Percentiles rank a stretch among this genome's conserved stretches.
Evolutionary conservation across 1,140 invertebrate genomes (phyloP).

Genomic region (Nomia melanderi): DNA sequence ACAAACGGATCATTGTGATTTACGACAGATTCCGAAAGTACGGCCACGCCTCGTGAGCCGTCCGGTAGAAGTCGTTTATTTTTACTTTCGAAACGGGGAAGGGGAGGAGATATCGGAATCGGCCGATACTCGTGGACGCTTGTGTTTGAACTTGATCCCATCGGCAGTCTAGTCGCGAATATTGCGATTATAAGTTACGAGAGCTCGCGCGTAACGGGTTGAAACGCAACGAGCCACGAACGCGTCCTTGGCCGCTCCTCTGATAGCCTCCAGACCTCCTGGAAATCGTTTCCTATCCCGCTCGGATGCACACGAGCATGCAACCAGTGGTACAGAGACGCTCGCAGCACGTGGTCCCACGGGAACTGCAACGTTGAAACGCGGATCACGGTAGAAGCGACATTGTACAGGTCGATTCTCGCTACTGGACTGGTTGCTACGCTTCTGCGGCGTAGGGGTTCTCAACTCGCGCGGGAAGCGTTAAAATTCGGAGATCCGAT

Average conservation of each 20-base stretch:
- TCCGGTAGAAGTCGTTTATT: no score
- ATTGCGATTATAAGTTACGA: slow-evolving; percentile 52
- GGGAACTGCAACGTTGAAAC: neutral
- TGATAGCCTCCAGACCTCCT: slow-evolving; percentile 59
- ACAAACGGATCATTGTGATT: no score
- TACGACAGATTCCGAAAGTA: no score
- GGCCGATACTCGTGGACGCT: neutral
- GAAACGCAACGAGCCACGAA: slow-evolving; percentile 66
- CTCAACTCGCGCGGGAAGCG: no score
- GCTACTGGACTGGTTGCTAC: neutral
- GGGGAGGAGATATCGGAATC: neutral
- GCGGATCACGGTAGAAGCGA: neutral
- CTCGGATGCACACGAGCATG: slow-evolving; percentile 36
- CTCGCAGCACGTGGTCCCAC: neutral
- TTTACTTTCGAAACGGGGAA: no score
- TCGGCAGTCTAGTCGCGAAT: slow-evolving; percentile 10
- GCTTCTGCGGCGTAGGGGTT: no score
- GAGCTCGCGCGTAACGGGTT: slow-evolving; percentile 58
- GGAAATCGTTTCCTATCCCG: slow-evolving; percentile 65
- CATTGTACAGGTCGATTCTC: neutral
- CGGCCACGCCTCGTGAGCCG: no score
- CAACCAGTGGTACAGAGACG: neutral
- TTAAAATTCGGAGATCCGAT: no score
- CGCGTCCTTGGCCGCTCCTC: slow-evolving; percentile 71
- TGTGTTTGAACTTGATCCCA: neutral